These are phyloP conservation scores for Labrus mixtus DNA, from an alignment of 2,113 vertebrate genomes.

Conservation along the genomic window DNA sequence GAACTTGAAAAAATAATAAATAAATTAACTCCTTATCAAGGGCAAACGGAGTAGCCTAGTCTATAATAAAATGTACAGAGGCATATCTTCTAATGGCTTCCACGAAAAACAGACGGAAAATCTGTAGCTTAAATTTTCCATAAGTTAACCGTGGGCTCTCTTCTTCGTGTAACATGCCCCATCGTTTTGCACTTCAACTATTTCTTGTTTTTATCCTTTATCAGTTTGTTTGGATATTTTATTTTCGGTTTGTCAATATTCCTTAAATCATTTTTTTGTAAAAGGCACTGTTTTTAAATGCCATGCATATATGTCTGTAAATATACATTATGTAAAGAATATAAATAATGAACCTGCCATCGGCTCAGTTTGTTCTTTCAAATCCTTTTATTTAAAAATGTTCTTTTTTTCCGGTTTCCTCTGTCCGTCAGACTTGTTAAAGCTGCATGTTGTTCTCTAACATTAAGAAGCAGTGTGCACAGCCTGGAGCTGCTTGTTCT, in stretches of 20 bases:
- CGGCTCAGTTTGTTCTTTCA: conserved; percentile 8
- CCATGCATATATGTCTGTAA: no score
- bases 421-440: no score
- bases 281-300: not conserved
- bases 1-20: no score
- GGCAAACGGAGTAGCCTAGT: no score
- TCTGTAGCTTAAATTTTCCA: no score
- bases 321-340: conserved; percentile 46
- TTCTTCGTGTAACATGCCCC: not conserved
- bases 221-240: not conserved
- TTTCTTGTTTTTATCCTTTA: not conserved
- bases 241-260: not conserved
- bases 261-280: conserved; percentile 1
- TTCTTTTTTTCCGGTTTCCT: no score
- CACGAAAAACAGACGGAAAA: no score
- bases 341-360: conserved; percentile 23
- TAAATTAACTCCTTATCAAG: no score
- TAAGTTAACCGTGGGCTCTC: no score
- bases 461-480: not conserved
- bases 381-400: not conserved
- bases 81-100: no score
- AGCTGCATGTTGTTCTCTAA: not conserved
- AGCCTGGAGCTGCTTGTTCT: conserved; percentile 25
- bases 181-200: conserved; percentile 42
- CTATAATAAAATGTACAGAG: no score